Percentiles rank a stretch among this genome's conserved stretches.
phyloP scores from a whole-genome alignment of 2,797 vertebrate genomes.

The Staurois parvus region DNA sequence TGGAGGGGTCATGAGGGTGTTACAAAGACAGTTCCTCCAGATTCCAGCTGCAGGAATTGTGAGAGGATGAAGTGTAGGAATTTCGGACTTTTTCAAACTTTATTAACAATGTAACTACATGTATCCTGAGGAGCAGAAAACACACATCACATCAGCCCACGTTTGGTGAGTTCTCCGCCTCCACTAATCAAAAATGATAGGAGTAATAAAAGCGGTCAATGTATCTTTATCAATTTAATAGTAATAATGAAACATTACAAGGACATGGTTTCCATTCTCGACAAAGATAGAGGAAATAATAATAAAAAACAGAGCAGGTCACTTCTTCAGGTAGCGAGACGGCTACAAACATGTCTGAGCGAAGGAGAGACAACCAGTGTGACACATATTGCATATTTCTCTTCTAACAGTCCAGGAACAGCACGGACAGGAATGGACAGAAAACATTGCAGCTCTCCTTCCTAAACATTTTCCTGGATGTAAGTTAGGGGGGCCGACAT shows the following conservation, averaged over 20 bases:
- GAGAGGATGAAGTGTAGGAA: too few species aligned
- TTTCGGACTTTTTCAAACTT: too few species aligned
- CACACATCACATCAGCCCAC: too few species aligned
- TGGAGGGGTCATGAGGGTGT: too few species aligned
- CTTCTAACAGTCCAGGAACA: constrained; percentile 52
- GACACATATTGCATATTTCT: constrained; percentile 61
- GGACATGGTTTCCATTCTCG: constrained; percentile 34
- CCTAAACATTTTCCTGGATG: constrained; percentile 1
- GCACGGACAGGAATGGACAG: not conserved
- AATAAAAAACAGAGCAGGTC: constrained; percentile 27
- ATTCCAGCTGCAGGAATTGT: too few species aligned
- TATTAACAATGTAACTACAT: too few species aligned
- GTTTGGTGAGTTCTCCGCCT: too few species aligned
- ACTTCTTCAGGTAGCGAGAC: constrained; percentile 9
- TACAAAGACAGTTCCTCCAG: too few species aligned
- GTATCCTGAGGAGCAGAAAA: too few species aligned
- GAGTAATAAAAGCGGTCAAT: not conserved
- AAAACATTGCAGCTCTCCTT: not conserved
- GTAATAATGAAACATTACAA: constrained; percentile 45
- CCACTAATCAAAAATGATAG: too few species aligned
- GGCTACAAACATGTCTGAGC: constrained; percentile 18
- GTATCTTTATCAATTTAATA: constrained; percentile 20
- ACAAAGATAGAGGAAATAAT: constrained; percentile 19
- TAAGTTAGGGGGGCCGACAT: not conserved
- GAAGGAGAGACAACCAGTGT: constrained; percentile 20